Conservation (phyloP, 2,888 invertebrate species). For the Limnephilus marmoratus region DNA sequence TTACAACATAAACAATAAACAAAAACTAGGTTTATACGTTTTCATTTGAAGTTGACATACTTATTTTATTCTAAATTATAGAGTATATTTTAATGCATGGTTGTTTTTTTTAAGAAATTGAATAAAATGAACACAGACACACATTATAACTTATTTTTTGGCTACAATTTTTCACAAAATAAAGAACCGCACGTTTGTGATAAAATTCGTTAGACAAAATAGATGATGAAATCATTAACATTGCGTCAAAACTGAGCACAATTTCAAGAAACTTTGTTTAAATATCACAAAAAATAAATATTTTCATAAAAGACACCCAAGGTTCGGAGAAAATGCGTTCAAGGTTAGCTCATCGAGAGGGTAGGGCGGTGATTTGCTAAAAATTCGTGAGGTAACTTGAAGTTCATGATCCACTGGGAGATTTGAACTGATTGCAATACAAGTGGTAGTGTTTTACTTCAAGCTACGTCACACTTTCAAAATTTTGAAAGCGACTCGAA, state of each 20-base stretch:
- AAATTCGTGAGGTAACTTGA: too few relatives aligned
- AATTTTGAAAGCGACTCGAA: too few relatives aligned
- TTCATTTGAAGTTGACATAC: not conserved
- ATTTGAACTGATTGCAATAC: too few relatives aligned
- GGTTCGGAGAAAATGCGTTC: too few relatives aligned
- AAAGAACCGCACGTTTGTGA: not conserved
- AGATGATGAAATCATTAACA: not conserved
- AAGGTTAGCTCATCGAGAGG: too few relatives aligned
- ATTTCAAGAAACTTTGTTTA: not conserved
- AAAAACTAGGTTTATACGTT: not conserved
- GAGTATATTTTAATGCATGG: not conserved
- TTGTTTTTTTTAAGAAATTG: not conserved
- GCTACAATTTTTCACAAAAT: not conserved
- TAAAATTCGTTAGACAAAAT: not conserved
- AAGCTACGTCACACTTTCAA: too few relatives aligned
- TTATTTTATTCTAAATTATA: not conserved
- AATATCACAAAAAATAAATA: not conserved
- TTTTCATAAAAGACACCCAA: too few relatives aligned
- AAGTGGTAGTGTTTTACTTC: too few relatives aligned
- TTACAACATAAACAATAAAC: not conserved
- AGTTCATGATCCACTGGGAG: too few relatives aligned
- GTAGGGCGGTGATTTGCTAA: too few relatives aligned
- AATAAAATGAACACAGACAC: too few relatives aligned
- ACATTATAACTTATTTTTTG: not conserved
- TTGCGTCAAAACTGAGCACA: not conserved